phyloP scores from a whole-genome alignment of 1,140 invertebrate species.

The Pinna nobilis region DNA sequence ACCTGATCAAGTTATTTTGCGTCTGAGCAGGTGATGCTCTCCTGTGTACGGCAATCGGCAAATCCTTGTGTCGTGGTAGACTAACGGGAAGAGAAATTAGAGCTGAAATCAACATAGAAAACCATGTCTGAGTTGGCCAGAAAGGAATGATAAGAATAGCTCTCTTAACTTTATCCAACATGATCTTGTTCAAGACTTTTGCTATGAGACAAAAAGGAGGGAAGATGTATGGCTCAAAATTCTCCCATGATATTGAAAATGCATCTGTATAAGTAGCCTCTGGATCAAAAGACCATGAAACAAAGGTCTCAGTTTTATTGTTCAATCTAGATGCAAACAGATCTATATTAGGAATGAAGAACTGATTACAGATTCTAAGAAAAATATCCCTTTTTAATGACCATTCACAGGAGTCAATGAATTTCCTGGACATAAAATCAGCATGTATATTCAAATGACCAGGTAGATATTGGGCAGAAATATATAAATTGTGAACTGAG shows the following conservation, averaged over 20 bases:
- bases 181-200: constrained; percentile 7
- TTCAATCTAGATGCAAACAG: constrained; percentile 35
- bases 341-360: constrained; percentile 15
- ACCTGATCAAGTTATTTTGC: too few species aligned
- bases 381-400: too few species aligned
- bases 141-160: constrained; percentile 33
- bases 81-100: constrained; percentile 2
- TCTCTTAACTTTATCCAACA: background rate
- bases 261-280: constrained; percentile 36
- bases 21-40: too few species aligned
- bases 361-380: constrained; percentile 6
- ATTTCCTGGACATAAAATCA: constrained; percentile 19
- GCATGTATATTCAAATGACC: constrained; percentile 20
- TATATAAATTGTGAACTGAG: constrained; percentile 5
- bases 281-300: constrained; percentile 32
- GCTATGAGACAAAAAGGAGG: constrained; percentile 12
- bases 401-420: constrained; percentile 18
- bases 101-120: constrained; percentile 4
- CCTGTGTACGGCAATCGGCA: too few species aligned
- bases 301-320: constrained; percentile 8
- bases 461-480: constrained; percentile 26
- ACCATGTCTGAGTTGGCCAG: constrained; percentile 43
- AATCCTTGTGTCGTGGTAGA: constrained; percentile 15
- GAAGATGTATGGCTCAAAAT: background rate
- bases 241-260: constrained; percentile 33